Percentiles rank a stretch among this genome's conserved stretches.
Evolutionary conservation across 2,888 invertebrate genomes (phyloP).

Genomic region (Entomobrya multifasciata): DNA sequence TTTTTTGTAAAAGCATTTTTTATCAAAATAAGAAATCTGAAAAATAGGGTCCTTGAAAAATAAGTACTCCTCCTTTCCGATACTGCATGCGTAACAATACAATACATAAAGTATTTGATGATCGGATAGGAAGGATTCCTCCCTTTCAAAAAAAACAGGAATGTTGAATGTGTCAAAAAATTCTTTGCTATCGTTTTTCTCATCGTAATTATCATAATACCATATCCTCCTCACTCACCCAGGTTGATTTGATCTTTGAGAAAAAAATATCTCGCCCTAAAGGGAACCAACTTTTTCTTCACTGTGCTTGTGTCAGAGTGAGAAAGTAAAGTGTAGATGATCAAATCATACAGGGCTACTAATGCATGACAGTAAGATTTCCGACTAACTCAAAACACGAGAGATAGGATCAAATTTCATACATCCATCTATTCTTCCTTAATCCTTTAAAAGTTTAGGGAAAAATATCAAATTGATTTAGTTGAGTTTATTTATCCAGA

Average conservation of each 20-base stretch:
- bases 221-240: slow-evolving; percentile 9
- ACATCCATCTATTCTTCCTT: background rate
- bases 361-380: too few species aligned
- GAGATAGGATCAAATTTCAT: slow-evolving; percentile 58
- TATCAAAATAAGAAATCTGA: too few species aligned
- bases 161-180: slow-evolving; percentile 61
- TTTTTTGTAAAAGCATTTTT: too few species aligned
- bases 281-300: slow-evolving; percentile 25
- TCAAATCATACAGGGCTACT: slow-evolving; percentile 39
- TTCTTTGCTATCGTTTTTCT: background rate
- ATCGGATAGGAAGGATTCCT: background rate
- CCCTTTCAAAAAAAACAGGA: background rate
- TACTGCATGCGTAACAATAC: background rate
- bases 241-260: background rate
- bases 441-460: background rate
- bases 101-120: too few species aligned
- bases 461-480: too few species aligned
- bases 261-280: slow-evolving; percentile 44
- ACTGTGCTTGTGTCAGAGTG: background rate
- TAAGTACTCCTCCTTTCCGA: background rate
- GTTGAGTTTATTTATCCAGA: too few species aligned
- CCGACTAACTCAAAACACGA: slow-evolving; percentile 28
- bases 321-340: slow-evolving; percentile 3
- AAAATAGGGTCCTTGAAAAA: too few species aligned
- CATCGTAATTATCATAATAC: slow-evolving; percentile 6